Evolutionary conservation across 2,113 vertebrate species (phyloP).

Genomic region (Rhodinocichla rosea): DNA sequence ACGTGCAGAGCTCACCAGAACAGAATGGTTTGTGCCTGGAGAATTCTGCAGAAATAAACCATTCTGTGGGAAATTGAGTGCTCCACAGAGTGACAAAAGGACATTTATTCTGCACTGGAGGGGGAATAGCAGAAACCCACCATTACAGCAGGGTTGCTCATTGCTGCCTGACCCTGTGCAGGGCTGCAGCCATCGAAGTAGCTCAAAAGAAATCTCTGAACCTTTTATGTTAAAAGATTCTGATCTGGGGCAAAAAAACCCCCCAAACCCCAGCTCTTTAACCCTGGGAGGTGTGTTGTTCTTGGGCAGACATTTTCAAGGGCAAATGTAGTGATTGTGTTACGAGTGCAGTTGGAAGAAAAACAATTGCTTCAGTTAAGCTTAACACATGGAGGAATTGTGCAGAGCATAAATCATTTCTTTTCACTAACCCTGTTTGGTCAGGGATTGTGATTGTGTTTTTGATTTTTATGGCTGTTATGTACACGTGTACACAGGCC

Average conservation of each 20-base stretch:
- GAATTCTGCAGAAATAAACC: conserved; percentile 51
- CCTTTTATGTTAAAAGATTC: neutral
- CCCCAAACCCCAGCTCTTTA: neutral
- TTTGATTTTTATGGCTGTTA: conserved; percentile 20
- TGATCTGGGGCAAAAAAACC: neutral
- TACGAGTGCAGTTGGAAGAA: neutral
- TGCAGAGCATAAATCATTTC: conserved; percentile 25
- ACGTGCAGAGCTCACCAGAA: conserved; percentile 66
- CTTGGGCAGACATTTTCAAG: conserved; percentile 19
- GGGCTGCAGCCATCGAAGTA: neutral
- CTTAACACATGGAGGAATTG: conserved; percentile 1
- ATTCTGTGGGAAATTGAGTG: conserved; percentile 5
- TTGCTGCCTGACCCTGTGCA: neutral
- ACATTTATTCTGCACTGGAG: conserved; percentile 7
- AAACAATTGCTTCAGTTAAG: conserved; percentile 39
- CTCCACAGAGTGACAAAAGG: conserved; percentile 29
- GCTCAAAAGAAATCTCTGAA: neutral
- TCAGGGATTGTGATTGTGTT: neutral
- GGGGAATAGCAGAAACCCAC: neutral
- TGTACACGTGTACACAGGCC: neutral
- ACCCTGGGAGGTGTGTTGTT: neutral
- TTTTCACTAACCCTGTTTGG: conserved; percentile 53
- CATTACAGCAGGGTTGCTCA: neutral
- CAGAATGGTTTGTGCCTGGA: conserved; percentile 55
- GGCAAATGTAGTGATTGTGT: neutral